Evolutionary conservation across 2,888 invertebrate genomes (phyloP).

Genomic region (Pasiphila rectangulata): DNA sequence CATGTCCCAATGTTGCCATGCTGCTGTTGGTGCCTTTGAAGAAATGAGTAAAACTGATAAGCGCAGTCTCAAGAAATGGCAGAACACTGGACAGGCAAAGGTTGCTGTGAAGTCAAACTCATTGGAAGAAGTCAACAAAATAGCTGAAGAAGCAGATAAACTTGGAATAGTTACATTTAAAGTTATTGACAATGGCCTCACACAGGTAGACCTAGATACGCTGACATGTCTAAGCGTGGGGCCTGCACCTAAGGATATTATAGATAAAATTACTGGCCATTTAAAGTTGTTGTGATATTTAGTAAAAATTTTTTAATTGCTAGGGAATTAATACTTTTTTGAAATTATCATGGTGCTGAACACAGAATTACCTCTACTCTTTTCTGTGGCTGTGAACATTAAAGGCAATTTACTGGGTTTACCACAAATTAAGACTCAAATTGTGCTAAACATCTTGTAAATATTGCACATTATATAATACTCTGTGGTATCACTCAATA

Average conservation of each 20-base stretch:
- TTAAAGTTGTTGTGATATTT: conserved; percentile 83
- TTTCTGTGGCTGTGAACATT: too few relatives aligned
- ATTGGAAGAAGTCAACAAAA: conserved; percentile 83
- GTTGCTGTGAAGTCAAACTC: conserved; percentile 89
- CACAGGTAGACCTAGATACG: conserved; percentile 91
- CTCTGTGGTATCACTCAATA: too few relatives aligned
- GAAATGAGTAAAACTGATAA: conserved; percentile 81
- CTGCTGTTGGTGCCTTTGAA: conserved; percentile 90
- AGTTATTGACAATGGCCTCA: conserved; percentile 92
- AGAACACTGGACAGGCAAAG: conserved; percentile 87
- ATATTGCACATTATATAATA: too few relatives aligned
- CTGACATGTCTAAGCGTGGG: conserved; percentile 93
- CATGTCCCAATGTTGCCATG: conserved; percentile 93
- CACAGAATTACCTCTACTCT: too few relatives aligned
- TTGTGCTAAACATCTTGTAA: too few relatives aligned
- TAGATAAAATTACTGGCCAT: conserved; percentile 90
- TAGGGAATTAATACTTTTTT: not conserved
- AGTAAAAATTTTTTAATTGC: conserved; percentile 50
- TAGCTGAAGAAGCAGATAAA: conserved; percentile 84
- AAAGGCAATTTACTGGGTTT: too few relatives aligned
- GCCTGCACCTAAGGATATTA: conserved; percentile 85
- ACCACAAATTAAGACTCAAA: too few relatives aligned
- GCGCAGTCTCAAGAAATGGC: conserved; percentile 76
- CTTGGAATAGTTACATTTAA: conserved; percentile 84
- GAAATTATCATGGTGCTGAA: too few relatives aligned